Conservation (phyloP, 1,140 invertebrate genomes). For the Conus betulinus region DNA sequence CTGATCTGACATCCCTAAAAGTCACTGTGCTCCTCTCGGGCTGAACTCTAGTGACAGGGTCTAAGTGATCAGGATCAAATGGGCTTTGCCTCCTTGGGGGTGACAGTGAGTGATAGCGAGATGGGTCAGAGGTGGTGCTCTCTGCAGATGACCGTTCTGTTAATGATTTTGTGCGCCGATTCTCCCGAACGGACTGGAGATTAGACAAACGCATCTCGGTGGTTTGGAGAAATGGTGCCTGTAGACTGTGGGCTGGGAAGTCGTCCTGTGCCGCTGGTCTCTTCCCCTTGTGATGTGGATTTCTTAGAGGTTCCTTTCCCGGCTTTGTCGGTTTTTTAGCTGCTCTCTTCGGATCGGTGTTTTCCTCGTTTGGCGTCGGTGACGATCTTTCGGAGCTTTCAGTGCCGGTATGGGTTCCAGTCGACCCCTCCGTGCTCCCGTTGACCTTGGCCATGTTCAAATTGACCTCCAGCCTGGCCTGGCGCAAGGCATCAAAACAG, state of each 20-base stretch:
- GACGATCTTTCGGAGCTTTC: neutral
- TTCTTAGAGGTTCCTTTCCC: neutral
- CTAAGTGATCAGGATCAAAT: neutral
- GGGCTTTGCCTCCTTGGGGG: neutral
- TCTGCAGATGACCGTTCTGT: neutral
- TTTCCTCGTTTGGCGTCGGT: neutral
- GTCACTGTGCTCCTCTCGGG: neutral
- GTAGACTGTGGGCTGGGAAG: neutral
- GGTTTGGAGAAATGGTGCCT: neutral
- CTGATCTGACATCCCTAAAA: neutral
- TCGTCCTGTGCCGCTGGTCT: neutral
- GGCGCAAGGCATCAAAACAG: slow-evolving; percentile 60
- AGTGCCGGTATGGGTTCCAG: neutral
- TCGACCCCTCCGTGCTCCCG: neutral
- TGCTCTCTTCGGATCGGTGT: slow-evolving; percentile 11
- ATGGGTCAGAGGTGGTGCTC: neutral
- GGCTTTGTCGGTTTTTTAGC: neutral
- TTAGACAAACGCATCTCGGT: neutral
- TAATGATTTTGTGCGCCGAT: neutral
- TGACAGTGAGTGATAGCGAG: slow-evolving; percentile 14
- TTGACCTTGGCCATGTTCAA: slow-evolving; percentile 35
- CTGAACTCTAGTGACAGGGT: neutral
- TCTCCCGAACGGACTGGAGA: neutral
- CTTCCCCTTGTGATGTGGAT: neutral
- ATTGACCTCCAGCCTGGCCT: slow-evolving; percentile 58